Percentiles rank a stretch among this genome's conserved stretches.
These are phyloP conservation scores for Sorex araneus DNA, from an alignment of 2,113 vertebrate genomes.

Conservation along the genomic window DNA sequence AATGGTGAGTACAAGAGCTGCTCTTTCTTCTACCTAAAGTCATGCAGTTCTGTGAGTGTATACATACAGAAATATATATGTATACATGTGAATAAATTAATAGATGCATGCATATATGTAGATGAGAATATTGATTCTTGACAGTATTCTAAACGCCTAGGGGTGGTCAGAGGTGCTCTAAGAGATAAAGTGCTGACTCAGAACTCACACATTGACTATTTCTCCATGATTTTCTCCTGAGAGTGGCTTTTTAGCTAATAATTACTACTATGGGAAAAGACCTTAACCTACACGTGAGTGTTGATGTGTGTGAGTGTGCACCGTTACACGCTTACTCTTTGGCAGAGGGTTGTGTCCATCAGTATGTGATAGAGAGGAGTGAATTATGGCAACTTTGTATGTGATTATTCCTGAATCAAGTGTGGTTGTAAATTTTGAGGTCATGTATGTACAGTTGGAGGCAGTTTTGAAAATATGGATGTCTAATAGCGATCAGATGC, in stretches of 20 bases:
- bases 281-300: background rate
- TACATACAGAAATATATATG: background rate
- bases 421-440: background rate
- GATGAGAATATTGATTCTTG: background rate
- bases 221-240: background rate
- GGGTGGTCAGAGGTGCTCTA: background rate
- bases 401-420: conserved; percentile 28
- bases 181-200: background rate
- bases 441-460: background rate
- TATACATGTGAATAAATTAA: background rate
- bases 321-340: background rate
- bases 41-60: background rate
- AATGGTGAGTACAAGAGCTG: conserved; percentile 64
- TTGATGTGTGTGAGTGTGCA: background rate
- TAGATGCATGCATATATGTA: background rate
- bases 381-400: background rate
- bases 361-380: background rate
- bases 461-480: background rate
- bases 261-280: background rate
- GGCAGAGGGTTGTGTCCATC: background rate
- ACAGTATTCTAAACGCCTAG: background rate
- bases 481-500: background rate
- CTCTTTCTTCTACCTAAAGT: background rate
- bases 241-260: background rate
- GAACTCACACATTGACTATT: background rate